These are phyloP conservation scores for Alauda arvensis DNA, from an alignment of 2,797 vertebrate genomes.

Conservation along the genomic window DNA sequence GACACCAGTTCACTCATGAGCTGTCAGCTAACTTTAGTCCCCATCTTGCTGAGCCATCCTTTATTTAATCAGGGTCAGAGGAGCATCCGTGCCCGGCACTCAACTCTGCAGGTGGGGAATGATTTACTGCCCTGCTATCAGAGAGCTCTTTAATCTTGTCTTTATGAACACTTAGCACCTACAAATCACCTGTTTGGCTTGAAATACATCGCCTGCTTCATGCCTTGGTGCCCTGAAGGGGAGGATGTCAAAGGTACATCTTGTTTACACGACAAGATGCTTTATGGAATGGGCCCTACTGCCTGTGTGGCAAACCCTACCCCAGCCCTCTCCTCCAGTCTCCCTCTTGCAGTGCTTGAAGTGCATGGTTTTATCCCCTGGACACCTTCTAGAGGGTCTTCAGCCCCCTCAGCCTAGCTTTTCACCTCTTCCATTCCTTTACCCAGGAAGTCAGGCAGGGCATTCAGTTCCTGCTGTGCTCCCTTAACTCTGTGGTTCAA, in stretches of 20 bases:
- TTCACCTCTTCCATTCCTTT: not conserved
- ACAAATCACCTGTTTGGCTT: constrained; percentile 58
- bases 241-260: constrained; percentile 50
- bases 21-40: constrained; percentile 28
- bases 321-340: not conserved
- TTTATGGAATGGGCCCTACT: constrained; percentile 20
- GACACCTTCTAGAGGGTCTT: not conserved
- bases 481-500: not conserved
- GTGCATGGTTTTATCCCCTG: not conserved
- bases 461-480: not conserved
- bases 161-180: constrained; percentile 62
- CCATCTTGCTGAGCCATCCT: not conserved
- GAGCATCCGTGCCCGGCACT: constrained; percentile 8
- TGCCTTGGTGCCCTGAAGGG: constrained; percentile 45
- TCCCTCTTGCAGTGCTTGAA: not conserved
- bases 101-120: constrained; percentile 36
- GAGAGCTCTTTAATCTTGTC: constrained; percentile 62
- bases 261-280: constrained; percentile 54
- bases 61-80: constrained; percentile 58
- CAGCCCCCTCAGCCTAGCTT: not conserved
- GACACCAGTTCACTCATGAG: constrained; percentile 41
- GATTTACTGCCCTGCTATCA: constrained; percentile 50
- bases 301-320: not conserved
- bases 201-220: constrained; percentile 47
- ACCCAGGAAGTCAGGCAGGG: not conserved